Percentiles rank a stretch among this genome's conserved stretches.
These are phyloP conservation scores for Ephydatia muelleri DNA, from an alignment of 37 sponge, comb jelly and placozoan species.

Conservation along the genomic window DNA sequence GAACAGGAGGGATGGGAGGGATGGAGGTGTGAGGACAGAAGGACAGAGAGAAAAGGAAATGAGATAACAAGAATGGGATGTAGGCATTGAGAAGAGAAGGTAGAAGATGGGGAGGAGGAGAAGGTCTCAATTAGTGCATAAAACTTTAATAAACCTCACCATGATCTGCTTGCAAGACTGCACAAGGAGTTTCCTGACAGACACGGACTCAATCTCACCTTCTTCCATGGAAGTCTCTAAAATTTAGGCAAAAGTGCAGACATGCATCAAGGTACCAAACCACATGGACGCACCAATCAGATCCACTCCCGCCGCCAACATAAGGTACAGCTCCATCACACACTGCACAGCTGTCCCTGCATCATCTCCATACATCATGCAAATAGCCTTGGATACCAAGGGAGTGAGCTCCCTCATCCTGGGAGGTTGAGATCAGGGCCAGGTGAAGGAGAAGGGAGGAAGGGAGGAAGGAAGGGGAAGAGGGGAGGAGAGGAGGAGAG, in stretches of 20 bases:
- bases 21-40: no score
- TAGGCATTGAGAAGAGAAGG: no score
- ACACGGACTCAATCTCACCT: not conserved
- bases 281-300: not conserved
- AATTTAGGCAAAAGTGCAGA: not conserved
- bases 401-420: not conserved
- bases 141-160: not conserved
- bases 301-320: not conserved
- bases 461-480: not conserved
- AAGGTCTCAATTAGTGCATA: no score
- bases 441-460: not conserved
- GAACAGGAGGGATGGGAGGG: no score
- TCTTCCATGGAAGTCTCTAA: not conserved
- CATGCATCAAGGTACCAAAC: not conserved
- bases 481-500: not conserved
- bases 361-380: not conserved
- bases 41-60: not conserved
- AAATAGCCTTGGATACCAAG: not conserved
- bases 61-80: not conserved
- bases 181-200: not conserved
- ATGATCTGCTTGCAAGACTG: not conserved
- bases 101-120: no score
- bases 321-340: not conserved
- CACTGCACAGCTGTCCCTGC: not conserved
- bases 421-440: no score